Conservation (phyloP, 1,140 invertebrate species). For the Trichonephila clavata region DNA sequence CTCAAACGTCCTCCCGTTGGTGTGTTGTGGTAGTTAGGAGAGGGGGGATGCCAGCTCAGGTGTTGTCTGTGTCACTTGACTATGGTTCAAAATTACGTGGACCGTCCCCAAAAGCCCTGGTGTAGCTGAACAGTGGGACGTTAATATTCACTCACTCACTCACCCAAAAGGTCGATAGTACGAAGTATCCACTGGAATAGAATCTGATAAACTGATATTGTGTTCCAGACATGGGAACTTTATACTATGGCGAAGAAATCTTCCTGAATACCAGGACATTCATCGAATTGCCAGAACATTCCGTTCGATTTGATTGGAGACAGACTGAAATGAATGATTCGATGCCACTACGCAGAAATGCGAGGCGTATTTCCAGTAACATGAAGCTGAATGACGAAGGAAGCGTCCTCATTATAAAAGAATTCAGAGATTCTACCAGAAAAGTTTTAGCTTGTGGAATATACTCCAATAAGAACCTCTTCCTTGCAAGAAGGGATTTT, state of each 20-base stretch:
- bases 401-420: slow-evolving; percentile 31
- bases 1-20: too few species aligned
- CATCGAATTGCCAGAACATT: slow-evolving; percentile 10
- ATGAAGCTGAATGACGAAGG: slow-evolving; percentile 5
- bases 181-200: too few species aligned
- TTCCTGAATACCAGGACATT: slow-evolving; percentile 1
- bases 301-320: not conserved
- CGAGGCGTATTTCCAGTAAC: not conserved
- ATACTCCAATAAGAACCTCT: slow-evolving; percentile 3
- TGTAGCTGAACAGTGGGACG: too few species aligned
- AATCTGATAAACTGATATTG: not conserved
- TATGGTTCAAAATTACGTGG: too few species aligned
- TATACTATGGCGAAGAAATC: slow-evolving; percentile 21
- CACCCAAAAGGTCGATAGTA: too few species aligned
- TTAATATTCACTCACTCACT: too few species aligned
- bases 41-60: too few species aligned
- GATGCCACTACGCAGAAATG: not conserved
- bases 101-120: too few species aligned
- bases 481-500: slow-evolving; percentile 7
- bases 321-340: not conserved
- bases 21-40: too few species aligned
- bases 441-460: slow-evolving; percentile 15
- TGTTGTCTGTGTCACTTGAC: too few species aligned
- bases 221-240: slow-evolving; percentile 22
- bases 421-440: not conserved